Percentiles rank a stretch among this genome's conserved stretches.
Evolutionary conservation across 1,140 invertebrate species (phyloP).

Genomic region (Cheumatopsyche charites): DNA sequence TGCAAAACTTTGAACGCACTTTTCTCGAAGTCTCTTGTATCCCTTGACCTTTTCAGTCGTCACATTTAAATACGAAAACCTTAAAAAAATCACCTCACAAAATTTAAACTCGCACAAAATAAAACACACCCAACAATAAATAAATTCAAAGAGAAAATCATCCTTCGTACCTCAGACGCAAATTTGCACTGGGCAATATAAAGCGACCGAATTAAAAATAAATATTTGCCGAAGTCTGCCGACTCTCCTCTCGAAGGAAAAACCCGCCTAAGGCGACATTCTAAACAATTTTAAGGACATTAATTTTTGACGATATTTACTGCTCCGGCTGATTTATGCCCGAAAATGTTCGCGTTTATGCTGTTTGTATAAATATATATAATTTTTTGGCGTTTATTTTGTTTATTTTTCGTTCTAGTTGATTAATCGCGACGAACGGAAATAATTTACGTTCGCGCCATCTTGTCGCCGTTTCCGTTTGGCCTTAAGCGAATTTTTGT

Average conservation of each 20-base stretch:
- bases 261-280: neutral
- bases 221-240: neutral
- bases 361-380: neutral
- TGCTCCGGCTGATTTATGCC: neutral
- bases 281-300: slow-evolving; percentile 9
- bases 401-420: neutral
- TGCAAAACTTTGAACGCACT: too few species aligned
- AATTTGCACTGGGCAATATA: too few species aligned
- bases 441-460: slow-evolving; percentile 14
- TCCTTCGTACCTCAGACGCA: too few species aligned
- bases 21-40: too few species aligned
- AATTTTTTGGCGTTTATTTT: neutral
- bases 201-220: slow-evolving; percentile 2
- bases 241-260: neutral
- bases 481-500: too few species aligned
- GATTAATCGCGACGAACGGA: slow-evolving; percentile 17
- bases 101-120: too few species aligned
- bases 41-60: too few species aligned
- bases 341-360: neutral
- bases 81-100: too few species aligned
- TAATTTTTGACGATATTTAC: slow-evolving; percentile 22
- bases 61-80: too few species aligned
- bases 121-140: too few species aligned
- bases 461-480: slow-evolving; percentile 1
- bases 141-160: too few species aligned